phyloP scores from a whole-genome alignment of 1,140 invertebrate genomes.

The Antheraea mylitta region DNA sequence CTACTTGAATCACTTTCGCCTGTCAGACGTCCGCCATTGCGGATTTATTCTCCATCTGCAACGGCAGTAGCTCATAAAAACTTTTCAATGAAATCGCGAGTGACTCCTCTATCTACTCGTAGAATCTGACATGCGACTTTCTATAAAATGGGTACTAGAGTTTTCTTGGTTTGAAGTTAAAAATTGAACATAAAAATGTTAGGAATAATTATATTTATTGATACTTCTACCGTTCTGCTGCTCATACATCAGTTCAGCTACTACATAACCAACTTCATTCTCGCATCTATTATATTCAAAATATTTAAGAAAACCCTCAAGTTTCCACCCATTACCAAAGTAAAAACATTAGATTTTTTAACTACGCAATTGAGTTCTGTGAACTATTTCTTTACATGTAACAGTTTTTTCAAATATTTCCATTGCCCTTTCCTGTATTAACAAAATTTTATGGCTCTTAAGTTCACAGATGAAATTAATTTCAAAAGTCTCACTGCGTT shows the following conservation, averaged over 20 bases:
- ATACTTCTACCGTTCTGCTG: no score
- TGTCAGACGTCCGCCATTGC: constrained; percentile 52
- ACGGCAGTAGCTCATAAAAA: constrained; percentile 50
- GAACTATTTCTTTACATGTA: no score
- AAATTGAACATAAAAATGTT: neutral
- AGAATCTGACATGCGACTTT: constrained; percentile 1
- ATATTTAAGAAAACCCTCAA: no score
- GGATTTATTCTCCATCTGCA: constrained; percentile 59
- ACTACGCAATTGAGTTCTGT: no score
- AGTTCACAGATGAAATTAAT: neutral
- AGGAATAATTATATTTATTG: neutral
- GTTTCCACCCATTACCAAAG: no score
- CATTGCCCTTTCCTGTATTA: no score
- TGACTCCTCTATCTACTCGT: constrained; percentile 3
- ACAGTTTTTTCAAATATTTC: no score
- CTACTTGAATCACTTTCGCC: constrained; percentile 33
- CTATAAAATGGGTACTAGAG: neutral
- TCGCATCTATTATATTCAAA: no score
- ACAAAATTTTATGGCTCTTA: no score
- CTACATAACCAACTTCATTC: no score
- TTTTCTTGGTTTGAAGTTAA: neutral
- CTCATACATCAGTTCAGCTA: no score
- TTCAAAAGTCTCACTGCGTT: neutral
- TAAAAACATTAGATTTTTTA: no score
- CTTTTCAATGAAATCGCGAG: constrained; percentile 58